Base-by-base conservation (phyloP, 2,797 vertebrate species). In the Sebastes hubbsi region DNA sequence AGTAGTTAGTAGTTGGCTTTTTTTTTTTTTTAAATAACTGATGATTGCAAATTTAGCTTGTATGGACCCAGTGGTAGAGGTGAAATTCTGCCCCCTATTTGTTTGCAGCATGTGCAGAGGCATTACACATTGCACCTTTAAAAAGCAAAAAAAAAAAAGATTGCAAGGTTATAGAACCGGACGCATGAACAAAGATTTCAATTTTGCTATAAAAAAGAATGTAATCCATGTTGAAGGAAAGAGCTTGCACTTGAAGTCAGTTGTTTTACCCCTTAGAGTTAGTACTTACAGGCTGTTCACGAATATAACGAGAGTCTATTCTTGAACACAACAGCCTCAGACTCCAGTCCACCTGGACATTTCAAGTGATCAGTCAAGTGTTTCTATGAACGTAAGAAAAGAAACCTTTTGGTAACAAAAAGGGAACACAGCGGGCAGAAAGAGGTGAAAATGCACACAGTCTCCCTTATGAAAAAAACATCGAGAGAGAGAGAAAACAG, bases 401-500 rank as follows among this genome's bases (percentile, higher is more conserved):
- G 6, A 69, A 80, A 63, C 30, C 66, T 80, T 62, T 24, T 1
- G 18, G 66, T 69, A 61, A 70, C 60, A 63, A 64, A 78, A 76
- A 10, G 13, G 69, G 56, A 79, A 68, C 72, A 46, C 22, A 3
- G 34, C 0, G 18, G 8, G 34, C 34, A 30, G 29, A 9, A 16
- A 68, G 34, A 80, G 63, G 75, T 73, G 58, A 81, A 77, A 67
- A 71, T 52, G 20, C 55, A 14, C 60, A 30, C 13, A 14, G 34
- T 55, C 67, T 66, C 70, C 72, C 76, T 68, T 4, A 32, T 38
- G 34, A 54, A 68, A 27, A 34, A 75, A 73, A 54, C 46, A 75
- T 4, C 8, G 49, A n/a, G 49, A n/a, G 49, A 34, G n/a, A 69
- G 29, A n/a, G 58, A 46, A 73, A 81, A 78, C 73, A 74, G 68